Base-by-base conservation (phyloP, 2,797 vertebrate species). In the Paramormyrops hopkinsi region DNA sequence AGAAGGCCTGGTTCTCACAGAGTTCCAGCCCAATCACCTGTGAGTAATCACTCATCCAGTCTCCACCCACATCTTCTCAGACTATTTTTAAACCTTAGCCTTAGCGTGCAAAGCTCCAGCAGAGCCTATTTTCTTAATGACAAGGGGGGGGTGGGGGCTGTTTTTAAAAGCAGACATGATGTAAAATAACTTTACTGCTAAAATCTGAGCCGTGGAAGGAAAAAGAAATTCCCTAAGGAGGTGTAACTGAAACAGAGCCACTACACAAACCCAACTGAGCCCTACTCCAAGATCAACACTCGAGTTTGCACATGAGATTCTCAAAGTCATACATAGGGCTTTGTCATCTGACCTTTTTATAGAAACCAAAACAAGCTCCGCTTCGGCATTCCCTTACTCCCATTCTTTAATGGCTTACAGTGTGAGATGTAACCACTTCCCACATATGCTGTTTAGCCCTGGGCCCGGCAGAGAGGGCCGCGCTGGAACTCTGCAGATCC, bases 141-240 rank as follows among this genome's bases (percentile, higher is more conserved):
- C 92, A 92, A 92, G 93, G 90, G 2, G 90, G 2, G 73, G 65
- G 51, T 1, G 12, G 82, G 82, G 89, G 90, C 90, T 91, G 90
- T 92, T 94, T 91, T 91, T 91, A 90, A 92, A 91, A 89, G 93
- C 9, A 93, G 93, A 94, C 93, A 94, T 93, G 93, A 95, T 95
- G 94, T 94, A 93, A 95, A 95, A 94, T 93, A 95, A 94, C 91
- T 94, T 93, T 93, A 94, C 92, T 93, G 93, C 93, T 94, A 92
- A 94, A 92, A 92, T 91, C 89, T 89, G n/a, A 14, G 46, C 86
- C 76, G 76, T 82, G 12, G 6, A 88, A 91, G 91, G 91, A 93
- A 93, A 91, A 91, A 94, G 90, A 41, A 90, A 87, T 92, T 93
- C 93, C 93, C 84, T 53, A 92, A 93, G 93, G 91, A 46, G 88